These are phyloP conservation scores for Ahaetulla prasina DNA, from an alignment of 2,113 vertebrate genomes.

Conservation along the genomic window DNA sequence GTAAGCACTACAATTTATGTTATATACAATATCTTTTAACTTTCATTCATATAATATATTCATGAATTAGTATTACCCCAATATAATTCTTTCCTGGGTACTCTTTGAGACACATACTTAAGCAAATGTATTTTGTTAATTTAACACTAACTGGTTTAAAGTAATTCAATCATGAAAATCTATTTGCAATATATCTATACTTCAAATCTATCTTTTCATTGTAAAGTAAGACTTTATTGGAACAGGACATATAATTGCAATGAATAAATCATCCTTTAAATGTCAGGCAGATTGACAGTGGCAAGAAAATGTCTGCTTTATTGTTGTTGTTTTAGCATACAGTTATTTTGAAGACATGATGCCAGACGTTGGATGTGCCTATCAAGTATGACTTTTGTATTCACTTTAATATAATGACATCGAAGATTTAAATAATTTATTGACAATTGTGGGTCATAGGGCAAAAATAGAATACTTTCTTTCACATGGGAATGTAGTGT, in stretches of 20 bases:
- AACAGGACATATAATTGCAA: constrained; percentile 40
- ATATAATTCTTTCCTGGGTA: constrained; percentile 1
- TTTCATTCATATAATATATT: background rate
- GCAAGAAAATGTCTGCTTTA: background rate
- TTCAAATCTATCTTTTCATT: constrained; percentile 20
- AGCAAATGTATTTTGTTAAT: background rate
- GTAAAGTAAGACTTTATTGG: constrained; percentile 23
- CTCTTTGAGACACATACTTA: background rate
- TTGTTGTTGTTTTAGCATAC: background rate
- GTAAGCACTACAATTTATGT: background rate
- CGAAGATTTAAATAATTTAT: background rate
- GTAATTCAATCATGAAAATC: constrained; percentile 24
- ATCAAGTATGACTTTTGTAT: background rate
- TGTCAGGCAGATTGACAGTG: constrained; percentile 26
- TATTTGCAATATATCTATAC: constrained; percentile 14
- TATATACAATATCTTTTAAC: background rate
- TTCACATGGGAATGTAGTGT: background rate
- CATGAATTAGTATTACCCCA: background rate
- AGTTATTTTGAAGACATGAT: background rate
- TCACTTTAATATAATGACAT: background rate
- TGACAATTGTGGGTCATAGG: background rate
- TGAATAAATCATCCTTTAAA: constrained; percentile 9
- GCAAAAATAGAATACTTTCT: background rate
- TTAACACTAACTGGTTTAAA: constrained; percentile 17
- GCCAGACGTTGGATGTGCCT: background rate